A percentile compares a stretch with the other conserved stretches of the same genome.
phyloP scores from a whole-genome alignment of 2,888 invertebrate species.

The Diaperis boleti region DNA sequence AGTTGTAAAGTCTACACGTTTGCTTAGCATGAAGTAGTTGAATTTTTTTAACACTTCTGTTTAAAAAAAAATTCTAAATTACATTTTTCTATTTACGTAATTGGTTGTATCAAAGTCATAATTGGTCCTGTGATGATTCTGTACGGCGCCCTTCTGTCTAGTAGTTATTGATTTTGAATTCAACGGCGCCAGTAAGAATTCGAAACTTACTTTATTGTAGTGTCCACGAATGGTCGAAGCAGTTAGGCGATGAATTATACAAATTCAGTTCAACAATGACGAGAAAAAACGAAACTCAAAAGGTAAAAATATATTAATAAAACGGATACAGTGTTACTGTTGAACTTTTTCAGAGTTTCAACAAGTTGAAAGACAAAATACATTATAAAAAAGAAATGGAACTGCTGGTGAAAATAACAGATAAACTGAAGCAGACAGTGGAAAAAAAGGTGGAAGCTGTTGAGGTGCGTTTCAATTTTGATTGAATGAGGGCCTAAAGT shows the following conservation, averaged over 20 bases:
- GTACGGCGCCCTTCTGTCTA: constrained; percentile 43
- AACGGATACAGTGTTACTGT: neutral
- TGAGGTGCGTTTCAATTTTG: constrained; percentile 71
- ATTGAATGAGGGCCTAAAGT: neutral
- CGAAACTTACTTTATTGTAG: constrained; percentile 64
- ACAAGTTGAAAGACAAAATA: constrained; percentile 50
- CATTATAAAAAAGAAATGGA: constrained; percentile 69
- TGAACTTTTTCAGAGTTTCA: constrained; percentile 53
- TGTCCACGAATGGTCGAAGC: constrained; percentile 83
- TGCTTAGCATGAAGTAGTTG: too few species aligned
- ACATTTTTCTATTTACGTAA: constrained; percentile 2
- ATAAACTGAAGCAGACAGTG: constrained; percentile 87
- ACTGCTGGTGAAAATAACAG: constrained; percentile 83
- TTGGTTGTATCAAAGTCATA: neutral
- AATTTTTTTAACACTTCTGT: too few species aligned
- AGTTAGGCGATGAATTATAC: constrained; percentile 80
- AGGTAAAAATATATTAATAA: constrained; percentile 67
- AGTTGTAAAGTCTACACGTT: too few species aligned
- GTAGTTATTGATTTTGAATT: constrained; percentile 41
- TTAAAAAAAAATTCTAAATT: neutral
- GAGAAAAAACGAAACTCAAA: constrained; percentile 79
- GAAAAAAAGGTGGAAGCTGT: constrained; percentile 87
- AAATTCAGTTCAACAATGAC: constrained; percentile 83
- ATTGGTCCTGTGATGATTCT: constrained; percentile 38
- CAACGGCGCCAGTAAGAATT: constrained; percentile 45